Base-by-base conservation (phyloP, 2,113 vertebrate species). In the Setophaga petechia region DNA sequence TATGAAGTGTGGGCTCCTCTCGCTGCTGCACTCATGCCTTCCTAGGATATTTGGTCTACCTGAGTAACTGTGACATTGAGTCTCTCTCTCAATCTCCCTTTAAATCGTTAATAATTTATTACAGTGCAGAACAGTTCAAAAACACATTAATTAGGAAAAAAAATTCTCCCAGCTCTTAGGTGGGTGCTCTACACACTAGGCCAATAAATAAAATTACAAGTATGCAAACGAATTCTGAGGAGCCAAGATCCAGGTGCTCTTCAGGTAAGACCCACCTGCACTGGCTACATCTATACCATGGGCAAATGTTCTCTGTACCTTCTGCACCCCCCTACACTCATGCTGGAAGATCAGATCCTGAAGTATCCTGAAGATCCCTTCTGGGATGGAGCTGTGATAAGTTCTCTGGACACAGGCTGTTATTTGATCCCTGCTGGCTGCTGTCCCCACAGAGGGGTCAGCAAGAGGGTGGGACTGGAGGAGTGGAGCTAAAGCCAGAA, bases 291-390 rank as follows among this genome's bases (percentile, higher is more conserved):
- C 35, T 55, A 14, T 62, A 35, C 43, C 15, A 10, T 4, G n/a
- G 20, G 19, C 35, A 82, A 90, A 79, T 20, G 7, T 41, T 52
- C 17, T 44, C 43, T 51, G 43, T 54, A 41, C 10, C 3, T 66
- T 74, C 41, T 57, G 16, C 15, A 27, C 15, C 0, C 41, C 17
- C 3, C 12, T 15, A 3, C 1, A 3, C 12, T 55, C 47, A 27
- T 21, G 24, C 44, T 82, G 58, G 58, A 75, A 30, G n/a, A 17
- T 35, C 23, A 63, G 61, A 46, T 15, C 24, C 76, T 58, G 22
- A 8, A 67, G 6, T 25, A 25, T 21, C 15, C 16, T 55, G 23
- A 75, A 61, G 41, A 52, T 68, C 20, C 14, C 5, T 59, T 37
- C 49, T 55, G 49, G 15, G 30, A 8, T 23, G 43, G n/a, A 81